Percentiles rank a stretch among this genome's conserved stretches.
phyloP scores from a whole-genome alignment of 2,113 vertebrate genomes.

The Heliornis fulica region DNA sequence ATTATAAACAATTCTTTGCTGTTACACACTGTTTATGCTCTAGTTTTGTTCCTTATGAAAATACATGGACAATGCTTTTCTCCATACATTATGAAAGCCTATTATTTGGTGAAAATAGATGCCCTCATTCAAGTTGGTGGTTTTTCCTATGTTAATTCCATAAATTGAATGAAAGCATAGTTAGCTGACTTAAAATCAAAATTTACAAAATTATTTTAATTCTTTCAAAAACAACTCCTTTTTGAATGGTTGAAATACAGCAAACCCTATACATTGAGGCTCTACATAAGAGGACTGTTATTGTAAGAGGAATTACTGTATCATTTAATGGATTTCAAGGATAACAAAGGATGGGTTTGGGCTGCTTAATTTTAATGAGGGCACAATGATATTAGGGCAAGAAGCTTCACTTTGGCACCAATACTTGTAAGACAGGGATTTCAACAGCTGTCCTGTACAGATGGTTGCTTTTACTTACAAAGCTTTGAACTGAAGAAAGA shows the following conservation, averaged over 20 bases:
- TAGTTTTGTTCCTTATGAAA: not conserved
- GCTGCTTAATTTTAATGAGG: not conserved
- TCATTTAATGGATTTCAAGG: not conserved
- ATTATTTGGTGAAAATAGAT: not conserved
- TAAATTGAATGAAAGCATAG: not conserved
- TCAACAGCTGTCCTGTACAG: slow-evolving; percentile 54
- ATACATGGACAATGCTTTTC: not conserved
- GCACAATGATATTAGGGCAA: not conserved
- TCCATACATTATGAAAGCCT: not conserved
- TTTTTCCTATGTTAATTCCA: not conserved
- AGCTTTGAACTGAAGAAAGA: slow-evolving; percentile 22
- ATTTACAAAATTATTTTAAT: not conserved
- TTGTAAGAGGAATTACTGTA: not conserved
- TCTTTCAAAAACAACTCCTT: no score
- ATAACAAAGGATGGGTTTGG: not conserved
- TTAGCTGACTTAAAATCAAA: not conserved
- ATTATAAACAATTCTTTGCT: not conserved
- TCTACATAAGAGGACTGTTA: not conserved
- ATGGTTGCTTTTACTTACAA: slow-evolving; percentile 50
- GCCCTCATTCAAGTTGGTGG: not conserved
- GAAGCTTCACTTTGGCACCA: slow-evolving; percentile 43
- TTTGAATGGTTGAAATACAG: not conserved
- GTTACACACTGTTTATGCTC: not conserved
- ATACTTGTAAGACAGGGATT: not conserved
- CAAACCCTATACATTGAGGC: not conserved